Percentiles rank a stretch among this genome's conserved stretches.
Evolutionary conservation across 1,140 invertebrate genomes (phyloP).

Genomic region (Microplitis demolitor): DNA sequence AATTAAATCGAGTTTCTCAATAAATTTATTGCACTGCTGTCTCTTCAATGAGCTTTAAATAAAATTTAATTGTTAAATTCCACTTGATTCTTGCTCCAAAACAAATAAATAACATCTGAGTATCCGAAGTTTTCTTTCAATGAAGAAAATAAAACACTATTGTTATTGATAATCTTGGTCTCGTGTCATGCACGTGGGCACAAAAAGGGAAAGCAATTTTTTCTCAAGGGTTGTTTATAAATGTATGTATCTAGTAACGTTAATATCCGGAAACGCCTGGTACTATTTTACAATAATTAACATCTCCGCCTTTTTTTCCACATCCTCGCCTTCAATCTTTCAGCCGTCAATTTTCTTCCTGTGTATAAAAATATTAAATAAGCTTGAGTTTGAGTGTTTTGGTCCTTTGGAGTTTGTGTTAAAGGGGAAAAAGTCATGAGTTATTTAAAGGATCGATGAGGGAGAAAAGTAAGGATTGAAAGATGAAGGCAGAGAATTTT

Average conservation of each 20-base stretch:
- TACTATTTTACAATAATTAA: constrained; percentile 41
- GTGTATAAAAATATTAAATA: not conserved
- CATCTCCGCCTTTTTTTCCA: constrained; percentile 21
- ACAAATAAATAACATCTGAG: too few species aligned
- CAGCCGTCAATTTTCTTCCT: not conserved
- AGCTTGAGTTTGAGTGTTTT: not conserved
- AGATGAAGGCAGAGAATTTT: constrained; percentile 31
- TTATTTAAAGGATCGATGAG: constrained; percentile 15
- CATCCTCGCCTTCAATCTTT: not conserved
- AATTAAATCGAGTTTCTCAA: not conserved
- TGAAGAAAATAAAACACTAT: not conserved
- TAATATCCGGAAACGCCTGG: constrained; percentile 47
- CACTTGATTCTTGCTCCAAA: too few species aligned
- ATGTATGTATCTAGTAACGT: constrained; percentile 13
- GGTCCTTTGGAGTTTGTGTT: not conserved
- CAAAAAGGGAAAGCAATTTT: not conserved
- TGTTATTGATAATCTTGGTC: not conserved
- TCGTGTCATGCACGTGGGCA: constrained; percentile 17
- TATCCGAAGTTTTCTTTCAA: not conserved
- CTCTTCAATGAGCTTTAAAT: too few species aligned
- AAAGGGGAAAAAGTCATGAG: not conserved
- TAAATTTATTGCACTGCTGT: too few species aligned
- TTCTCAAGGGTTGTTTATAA: not conserved
- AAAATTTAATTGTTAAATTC: too few species aligned
- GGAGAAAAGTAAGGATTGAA: constrained; percentile 14